Conservation (phyloP, 1,140 invertebrate species). For the Bombus cullumanus region DNA sequence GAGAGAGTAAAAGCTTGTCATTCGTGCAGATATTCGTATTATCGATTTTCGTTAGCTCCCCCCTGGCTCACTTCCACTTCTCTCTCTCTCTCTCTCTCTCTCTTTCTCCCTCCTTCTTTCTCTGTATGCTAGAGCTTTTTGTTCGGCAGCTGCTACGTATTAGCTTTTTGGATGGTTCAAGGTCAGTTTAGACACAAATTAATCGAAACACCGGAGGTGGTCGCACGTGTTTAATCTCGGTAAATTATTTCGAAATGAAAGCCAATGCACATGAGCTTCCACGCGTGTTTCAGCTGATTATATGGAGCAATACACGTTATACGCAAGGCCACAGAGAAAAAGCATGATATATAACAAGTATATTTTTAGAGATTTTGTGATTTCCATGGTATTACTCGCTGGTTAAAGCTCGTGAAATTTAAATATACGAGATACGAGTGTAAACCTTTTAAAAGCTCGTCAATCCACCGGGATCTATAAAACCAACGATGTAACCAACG, state of each 20-base stretch:
- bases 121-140: slow-evolving; percentile 10
- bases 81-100: background rate
- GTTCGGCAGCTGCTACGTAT: background rate
- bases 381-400: no score
- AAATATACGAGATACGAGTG: no score
- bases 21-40: slow-evolving; percentile 30
- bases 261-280: no score
- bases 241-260: background rate
- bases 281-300: no score
- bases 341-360: no score
- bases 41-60: slow-evolving; percentile 40
- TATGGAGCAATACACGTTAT: no score
- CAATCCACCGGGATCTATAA: no score
- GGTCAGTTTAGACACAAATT: slow-evolving; percentile 27
- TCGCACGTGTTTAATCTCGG: background rate
- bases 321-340: no score
- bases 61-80: background rate
- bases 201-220: slow-evolving; percentile 16
- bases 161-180: background rate
- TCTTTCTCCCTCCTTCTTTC: background rate
- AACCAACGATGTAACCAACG: no score
- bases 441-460: no score
- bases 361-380: no score
- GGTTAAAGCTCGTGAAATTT: no score
- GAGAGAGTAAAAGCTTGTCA: slow-evolving; percentile 34